A percentile compares a stretch with the other conserved stretches of the same genome.
phyloP scores from a whole-genome alignment of 1,140 invertebrate species.

The Panagrolaimus sp. region DNA sequence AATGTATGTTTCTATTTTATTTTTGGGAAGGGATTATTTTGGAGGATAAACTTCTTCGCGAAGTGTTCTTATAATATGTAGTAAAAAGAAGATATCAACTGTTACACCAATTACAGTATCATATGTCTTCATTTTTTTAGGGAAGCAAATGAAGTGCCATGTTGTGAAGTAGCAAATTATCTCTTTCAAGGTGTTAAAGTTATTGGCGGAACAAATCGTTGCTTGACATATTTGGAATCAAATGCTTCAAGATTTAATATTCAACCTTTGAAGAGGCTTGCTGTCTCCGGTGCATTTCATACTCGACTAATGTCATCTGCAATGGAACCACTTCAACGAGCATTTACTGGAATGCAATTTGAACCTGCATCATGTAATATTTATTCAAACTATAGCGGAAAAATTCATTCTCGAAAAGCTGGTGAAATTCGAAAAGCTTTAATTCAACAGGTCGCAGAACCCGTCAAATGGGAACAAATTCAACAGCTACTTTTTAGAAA shows the following conservation, averaged over 20 bases:
- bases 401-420: constrained; percentile 63
- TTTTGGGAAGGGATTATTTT: constrained; percentile 56
- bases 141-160: constrained; percentile 64
- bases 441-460: constrained; percentile 68
- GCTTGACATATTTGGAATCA: constrained; percentile 38
- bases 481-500: constrained; percentile 65
- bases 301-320: constrained; percentile 77
- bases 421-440: constrained; percentile 65
- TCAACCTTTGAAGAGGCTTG: constrained; percentile 68
- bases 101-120: too few species aligned
- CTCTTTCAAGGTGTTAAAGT: constrained; percentile 82
- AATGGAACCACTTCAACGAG: constrained; percentile 66
- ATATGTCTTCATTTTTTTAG: too few species aligned
- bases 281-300: constrained; percentile 85
- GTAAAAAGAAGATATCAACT: too few species aligned
- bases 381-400: constrained; percentile 64
- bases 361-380: constrained; percentile 70
- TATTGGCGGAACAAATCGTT: constrained; percentile 69
- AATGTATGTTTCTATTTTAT: constrained; percentile 51
- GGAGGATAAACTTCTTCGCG: too few species aligned
- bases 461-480: constrained; percentile 89
- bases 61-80: too few species aligned
- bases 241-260: constrained; percentile 59
- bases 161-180: constrained; percentile 78
- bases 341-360: constrained; percentile 66